Evolutionary conservation across 1,140 invertebrate species (phyloP).

Genomic region (Drosophila chauvacae): DNA sequence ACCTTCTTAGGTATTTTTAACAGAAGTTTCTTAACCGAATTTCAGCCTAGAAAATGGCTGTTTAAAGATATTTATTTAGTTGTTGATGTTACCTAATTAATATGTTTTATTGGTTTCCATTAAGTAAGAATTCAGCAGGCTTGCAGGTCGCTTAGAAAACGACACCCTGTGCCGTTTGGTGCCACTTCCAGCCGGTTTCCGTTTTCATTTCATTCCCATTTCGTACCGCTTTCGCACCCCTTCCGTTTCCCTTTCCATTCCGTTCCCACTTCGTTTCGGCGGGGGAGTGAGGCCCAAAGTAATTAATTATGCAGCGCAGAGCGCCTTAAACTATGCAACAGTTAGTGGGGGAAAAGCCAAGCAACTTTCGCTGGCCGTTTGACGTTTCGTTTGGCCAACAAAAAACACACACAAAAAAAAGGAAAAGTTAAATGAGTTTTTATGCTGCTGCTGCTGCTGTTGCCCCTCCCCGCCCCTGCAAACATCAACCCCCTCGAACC

Average conservation of each 20-base stretch:
- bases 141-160: not conserved
- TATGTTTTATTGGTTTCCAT: not conserved
- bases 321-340: conserved; percentile 71
- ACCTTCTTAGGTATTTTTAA: not conserved
- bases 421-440: conserved; percentile 81
- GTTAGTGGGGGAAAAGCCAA: conserved; percentile 53
- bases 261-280: not conserved
- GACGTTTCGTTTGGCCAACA: conserved; percentile 64
- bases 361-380: conserved; percentile 67
- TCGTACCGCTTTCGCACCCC: too few species aligned
- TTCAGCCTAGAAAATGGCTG: too few species aligned
- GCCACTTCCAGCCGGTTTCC: not conserved
- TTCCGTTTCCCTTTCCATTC: conserved; percentile 2
- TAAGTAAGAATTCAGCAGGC: not conserved
- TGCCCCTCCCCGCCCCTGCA: not conserved
- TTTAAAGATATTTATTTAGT: too few species aligned
- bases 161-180: not conserved
- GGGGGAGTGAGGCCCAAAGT: conserved; percentile 19
- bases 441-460: conserved; percentile 42
- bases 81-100: too few species aligned
- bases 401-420: not conserved
- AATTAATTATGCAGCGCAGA: conserved; percentile 71
- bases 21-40: not conserved
- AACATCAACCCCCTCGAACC: conserved; percentile 2
- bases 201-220: not conserved